Conservation (phyloP, 2,888 invertebrate species). For the Amphipyra berbera region DNA sequence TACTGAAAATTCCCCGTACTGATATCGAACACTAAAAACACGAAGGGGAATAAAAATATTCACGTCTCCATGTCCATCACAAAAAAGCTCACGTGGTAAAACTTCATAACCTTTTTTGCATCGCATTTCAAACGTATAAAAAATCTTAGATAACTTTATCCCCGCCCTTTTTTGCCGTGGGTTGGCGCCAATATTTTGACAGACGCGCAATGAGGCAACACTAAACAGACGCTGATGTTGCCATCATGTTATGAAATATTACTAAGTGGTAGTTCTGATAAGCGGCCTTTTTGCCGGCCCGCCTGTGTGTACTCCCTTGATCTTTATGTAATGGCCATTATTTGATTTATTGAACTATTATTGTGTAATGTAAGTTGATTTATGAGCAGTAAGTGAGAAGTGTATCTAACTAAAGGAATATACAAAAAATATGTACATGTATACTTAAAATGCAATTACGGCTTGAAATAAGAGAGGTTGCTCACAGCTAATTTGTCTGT, state of each 20-base stretch:
- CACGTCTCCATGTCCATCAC: slow-evolving; percentile 1
- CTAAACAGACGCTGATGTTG: slow-evolving; percentile 74
- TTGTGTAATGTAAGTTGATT: slow-evolving; percentile 55
- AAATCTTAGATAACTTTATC: slow-evolving; percentile 53
- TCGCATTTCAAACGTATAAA: slow-evolving; percentile 35
- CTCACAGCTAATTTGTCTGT: slow-evolving; percentile 6
- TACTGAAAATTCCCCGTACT: background rate
- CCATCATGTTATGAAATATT: slow-evolving; percentile 74
- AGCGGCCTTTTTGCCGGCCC: slow-evolving; percentile 69
- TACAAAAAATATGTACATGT: slow-evolving; percentile 30
- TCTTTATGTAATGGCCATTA: slow-evolving; percentile 58
- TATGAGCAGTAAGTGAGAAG: slow-evolving; percentile 54
- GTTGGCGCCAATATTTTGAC: slow-evolving; percentile 83
- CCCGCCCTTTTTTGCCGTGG: slow-evolving; percentile 56
- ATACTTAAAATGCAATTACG: slow-evolving; percentile 52
- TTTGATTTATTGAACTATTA: slow-evolving; percentile 61
- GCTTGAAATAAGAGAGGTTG: slow-evolving; percentile 21
- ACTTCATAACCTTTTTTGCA: slow-evolving; percentile 41
- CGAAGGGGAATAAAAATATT: background rate
- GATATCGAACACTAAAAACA: slow-evolving; percentile 8
- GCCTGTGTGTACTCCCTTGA: slow-evolving; percentile 57
- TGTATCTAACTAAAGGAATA: slow-evolving; percentile 40
- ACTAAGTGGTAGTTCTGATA: slow-evolving; percentile 82
- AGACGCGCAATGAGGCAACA: slow-evolving; percentile 70
- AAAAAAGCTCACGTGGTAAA: slow-evolving; percentile 29